A percentile compares a stretch with the other conserved stretches of the same genome.
Conservation (phyloP, 2,888 invertebrate species). For the Amphipyra berbera region DNA sequence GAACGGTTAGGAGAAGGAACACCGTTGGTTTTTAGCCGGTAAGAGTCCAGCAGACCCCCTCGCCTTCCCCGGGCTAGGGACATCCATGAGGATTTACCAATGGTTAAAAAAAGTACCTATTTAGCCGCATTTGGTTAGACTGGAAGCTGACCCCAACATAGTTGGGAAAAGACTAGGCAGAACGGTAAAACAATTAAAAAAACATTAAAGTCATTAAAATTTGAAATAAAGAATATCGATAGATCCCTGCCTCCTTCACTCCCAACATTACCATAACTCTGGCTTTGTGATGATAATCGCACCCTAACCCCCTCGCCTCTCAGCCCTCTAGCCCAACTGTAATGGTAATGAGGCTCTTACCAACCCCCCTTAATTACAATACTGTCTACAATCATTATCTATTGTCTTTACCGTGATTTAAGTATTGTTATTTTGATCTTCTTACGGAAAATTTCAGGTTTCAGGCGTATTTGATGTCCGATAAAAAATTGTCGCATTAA, state of each 20-base stretch:
- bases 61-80: too few relatives aligned
- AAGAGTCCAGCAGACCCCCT: too few relatives aligned
- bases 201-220: conserved; percentile 15
- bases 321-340: conserved; percentile 20
- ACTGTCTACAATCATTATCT: conserved; percentile 12
- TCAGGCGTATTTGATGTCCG: too few relatives aligned
- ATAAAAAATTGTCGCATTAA: too few relatives aligned
- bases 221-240: conserved; percentile 12
- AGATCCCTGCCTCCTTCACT: conserved; percentile 2
- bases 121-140: too few relatives aligned
- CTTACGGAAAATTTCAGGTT: too few relatives aligned
- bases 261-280: conserved; percentile 44
- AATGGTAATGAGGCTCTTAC: conserved; percentile 64
- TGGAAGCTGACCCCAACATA: too few relatives aligned
- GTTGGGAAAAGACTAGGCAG: too few relatives aligned
- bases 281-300: conserved; percentile 53
- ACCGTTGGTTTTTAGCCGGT: too few relatives aligned
- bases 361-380: conserved; percentile 57
- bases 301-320: background rate
- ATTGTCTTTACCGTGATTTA: background rate
- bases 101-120: too few relatives aligned
- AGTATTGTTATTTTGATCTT: background rate
- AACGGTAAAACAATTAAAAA: conserved; percentile 17
- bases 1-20: too few relatives aligned
- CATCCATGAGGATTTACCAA: too few relatives aligned